Evolutionary conservation across 2,113 vertebrate species (phyloP), one percentile per base, ranked within the genome.

Genomic region (Phocoena phocoena): DNA sequence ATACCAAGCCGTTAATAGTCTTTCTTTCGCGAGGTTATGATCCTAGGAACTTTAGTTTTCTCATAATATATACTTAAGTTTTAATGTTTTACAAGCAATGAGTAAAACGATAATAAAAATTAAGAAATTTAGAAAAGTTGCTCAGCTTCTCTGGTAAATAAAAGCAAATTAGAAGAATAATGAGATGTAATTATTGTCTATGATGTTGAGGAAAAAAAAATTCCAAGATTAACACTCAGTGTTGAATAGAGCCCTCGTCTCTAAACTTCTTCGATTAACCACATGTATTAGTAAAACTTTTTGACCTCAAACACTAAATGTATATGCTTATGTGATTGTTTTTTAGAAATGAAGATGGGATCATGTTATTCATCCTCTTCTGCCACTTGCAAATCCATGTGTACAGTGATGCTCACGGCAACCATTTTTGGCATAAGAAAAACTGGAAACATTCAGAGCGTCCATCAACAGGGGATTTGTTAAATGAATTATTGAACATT

Each of bases 261-360:
- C 73, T 74, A 71, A 92, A 93, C 21, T 47, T 82, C 47, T 63
- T 81, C 41, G 47, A 71, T 60, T 4, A 10, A 74, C 25, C 33
- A 47, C 20, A 50, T 23, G 31, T 67, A 92, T 80, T 38, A 55
- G 58, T 33, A 81, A 87, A 96, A 60, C 36, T 84, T 90, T 71
- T 67, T 90, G 36, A 73, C 33, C 33, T 90, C 26, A 12, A 26
- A 65, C 55, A 20, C 18, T 81, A 71, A 85, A 67, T 63, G 53
- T 44, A 17, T 67, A 71, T 60, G 20, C 83, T 33, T 85, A 80
- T 58, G 26, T 73, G 38, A 83, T 13, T 77, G 21, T 26, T 63
- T 88, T 80, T 79, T 71, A 90, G 73, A 89, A 85, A 84, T 84
- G 84, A 85, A 93, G 31, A 71, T 36, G 5, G 73, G 58, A 77